Conservation (phyloP, 2,797 vertebrate genomes). For the Eospalax fontanierii region DNA sequence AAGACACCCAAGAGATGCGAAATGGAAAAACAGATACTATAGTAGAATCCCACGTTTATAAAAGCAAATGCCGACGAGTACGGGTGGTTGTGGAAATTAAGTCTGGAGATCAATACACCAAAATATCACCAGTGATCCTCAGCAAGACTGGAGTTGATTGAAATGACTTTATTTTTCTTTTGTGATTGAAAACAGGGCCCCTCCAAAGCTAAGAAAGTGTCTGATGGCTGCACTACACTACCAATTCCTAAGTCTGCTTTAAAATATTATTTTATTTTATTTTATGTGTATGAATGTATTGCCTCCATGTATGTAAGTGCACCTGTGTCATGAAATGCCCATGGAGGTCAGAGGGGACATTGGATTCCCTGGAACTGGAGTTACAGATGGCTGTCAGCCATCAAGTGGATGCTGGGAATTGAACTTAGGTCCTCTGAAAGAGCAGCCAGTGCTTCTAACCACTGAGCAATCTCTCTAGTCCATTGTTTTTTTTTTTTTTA, state of each 20-base stretch:
- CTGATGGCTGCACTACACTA: neutral
- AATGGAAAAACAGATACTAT: conserved; percentile 48
- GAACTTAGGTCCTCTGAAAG: too few relatives aligned
- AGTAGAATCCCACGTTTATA: conserved; percentile 22
- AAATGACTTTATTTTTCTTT: neutral
- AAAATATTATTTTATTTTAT: too few relatives aligned
- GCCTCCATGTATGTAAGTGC: too few relatives aligned
- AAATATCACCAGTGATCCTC: conserved; percentile 38
- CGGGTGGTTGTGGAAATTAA: neutral
- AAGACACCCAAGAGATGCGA: neutral
- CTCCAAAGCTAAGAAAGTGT: neutral
- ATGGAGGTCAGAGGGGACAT: too few relatives aligned
- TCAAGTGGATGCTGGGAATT: too few relatives aligned
- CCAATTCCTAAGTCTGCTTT: neutral
- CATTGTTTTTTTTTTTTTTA: neutral
- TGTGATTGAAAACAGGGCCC: neutral
- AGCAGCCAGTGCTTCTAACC: too few relatives aligned
- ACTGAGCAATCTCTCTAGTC: too few relatives aligned
- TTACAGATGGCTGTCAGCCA: too few relatives aligned
- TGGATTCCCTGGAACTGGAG: too few relatives aligned
- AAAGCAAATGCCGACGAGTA: neutral
- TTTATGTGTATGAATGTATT: too few relatives aligned
- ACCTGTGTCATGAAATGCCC: too few relatives aligned
- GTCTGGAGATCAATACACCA: neutral
- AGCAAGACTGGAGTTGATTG: conserved; percentile 23